A percentile compares a stretch with the other conserved stretches of the same genome.
These are phyloP conservation scores for Gymnoscopelus braueri DNA, from an alignment of 2,797 vertebrate species.

Conservation along the genomic window DNA sequence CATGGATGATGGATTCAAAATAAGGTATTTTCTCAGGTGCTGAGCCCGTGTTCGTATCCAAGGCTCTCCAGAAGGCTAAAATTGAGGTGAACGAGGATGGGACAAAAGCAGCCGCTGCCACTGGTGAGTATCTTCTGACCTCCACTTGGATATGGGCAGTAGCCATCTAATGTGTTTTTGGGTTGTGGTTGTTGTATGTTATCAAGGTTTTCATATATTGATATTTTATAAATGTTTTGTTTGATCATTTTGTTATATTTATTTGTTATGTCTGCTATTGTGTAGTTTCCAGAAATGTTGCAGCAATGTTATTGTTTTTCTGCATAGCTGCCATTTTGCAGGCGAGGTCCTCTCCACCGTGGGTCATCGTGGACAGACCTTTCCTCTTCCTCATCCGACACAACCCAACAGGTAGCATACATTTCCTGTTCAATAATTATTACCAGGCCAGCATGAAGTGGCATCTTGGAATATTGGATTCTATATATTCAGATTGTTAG, in stretches of 20 bases:
- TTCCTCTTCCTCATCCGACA: constrained; percentile 94
- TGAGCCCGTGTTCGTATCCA: constrained; percentile 87
- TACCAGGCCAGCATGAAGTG: too few relatives aligned
- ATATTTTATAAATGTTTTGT: not conserved
- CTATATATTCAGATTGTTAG: too few relatives aligned
- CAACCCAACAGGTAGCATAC: constrained; percentile 88
- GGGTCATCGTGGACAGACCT: constrained; percentile 91
- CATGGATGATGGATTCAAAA: not conserved
- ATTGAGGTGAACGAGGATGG: constrained; percentile 96
- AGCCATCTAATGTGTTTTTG: not conserved
- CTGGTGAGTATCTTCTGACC: constrained; percentile 80
- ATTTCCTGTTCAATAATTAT: not conserved
- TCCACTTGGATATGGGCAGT: too few relatives aligned
- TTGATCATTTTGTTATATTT: not conserved
- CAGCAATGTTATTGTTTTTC: constrained; percentile 5
- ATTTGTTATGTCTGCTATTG: not conserved
- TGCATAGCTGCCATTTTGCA: constrained; percentile 90
- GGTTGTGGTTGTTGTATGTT: not conserved
- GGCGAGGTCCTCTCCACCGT: constrained; percentile 93
- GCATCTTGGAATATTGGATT: too few relatives aligned
- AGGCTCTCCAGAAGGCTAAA: constrained; percentile 93
- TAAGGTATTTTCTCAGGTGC: constrained; percentile 62
- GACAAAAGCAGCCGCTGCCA: constrained; percentile 93
- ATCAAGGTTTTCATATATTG: not conserved
- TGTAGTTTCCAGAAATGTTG: not conserved